These are phyloP conservation scores for Zygogramma bicolorata DNA, from an alignment of 2,888 invertebrate genomes.

Conservation along the genomic window DNA sequence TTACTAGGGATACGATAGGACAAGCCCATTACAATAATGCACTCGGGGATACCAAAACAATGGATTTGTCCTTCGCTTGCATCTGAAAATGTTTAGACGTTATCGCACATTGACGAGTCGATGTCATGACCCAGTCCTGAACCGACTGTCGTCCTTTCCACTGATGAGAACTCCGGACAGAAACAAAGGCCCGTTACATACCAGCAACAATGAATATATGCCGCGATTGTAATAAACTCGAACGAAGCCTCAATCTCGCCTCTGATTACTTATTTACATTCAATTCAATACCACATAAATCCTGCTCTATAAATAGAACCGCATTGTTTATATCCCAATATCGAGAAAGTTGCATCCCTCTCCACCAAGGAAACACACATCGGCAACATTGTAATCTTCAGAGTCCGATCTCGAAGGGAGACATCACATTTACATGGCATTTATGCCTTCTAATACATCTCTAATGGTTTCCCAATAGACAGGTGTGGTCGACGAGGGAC, in stretches of 20 bases:
- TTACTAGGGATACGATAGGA: too few relatives aligned
- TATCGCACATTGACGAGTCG: neutral
- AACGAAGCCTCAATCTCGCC: neutral
- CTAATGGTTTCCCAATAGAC: conserved; percentile 57
- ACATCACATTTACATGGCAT: conserved; percentile 46
- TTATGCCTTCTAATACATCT: conserved; percentile 54
- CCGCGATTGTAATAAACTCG: neutral
- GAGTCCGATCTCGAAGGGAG: conserved; percentile 25
- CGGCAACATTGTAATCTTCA: conserved; percentile 1
- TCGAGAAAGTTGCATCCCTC: neutral
- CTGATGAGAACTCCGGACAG: neutral
- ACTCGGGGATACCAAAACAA: too few relatives aligned
- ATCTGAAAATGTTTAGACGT: neutral
- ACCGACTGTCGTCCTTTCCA: neutral
- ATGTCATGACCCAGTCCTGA: neutral
- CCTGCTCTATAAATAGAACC: conserved; percentile 5
- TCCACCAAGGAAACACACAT: neutral
- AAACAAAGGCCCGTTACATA: neutral
- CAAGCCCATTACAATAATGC: too few relatives aligned
- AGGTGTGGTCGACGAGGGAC: conserved; percentile 45
- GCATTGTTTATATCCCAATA: neutral
- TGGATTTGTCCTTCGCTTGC: too few relatives aligned
- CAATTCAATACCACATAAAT: conserved; percentile 6
- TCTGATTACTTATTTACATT: conserved; percentile 3
- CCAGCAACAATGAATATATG: neutral